Base-by-base conservation (phyloP, 1,140 invertebrate species). In the Ceratitis capitata region DNA sequence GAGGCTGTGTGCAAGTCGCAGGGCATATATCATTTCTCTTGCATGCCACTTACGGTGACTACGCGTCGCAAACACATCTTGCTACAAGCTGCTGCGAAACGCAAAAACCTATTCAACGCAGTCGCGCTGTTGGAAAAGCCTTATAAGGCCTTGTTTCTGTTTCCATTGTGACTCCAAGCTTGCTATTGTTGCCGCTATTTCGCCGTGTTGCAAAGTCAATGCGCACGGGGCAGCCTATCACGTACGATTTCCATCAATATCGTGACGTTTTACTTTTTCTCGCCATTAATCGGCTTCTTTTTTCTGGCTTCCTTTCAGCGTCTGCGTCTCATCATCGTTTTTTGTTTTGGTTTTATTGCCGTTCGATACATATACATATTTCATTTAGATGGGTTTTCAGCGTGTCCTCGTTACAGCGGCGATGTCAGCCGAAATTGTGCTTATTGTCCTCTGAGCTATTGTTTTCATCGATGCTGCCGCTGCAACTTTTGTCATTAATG, bases 161-260 rank as follows among this genome's bases (percentile, higher is more conserved):
- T 69, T 29, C 4, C 32, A 35, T 56, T 23, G 19, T 56, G 51
- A 56, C 10, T 56, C 19, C 26, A 23, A 10, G 19, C 69, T 45
- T 6, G 61, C 29, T 14, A 12, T 69, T 45, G 42, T 78, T 78
- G 35, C n/a, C n/a, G n/a, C n/a, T 23, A 26, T 61, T 29, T 61
- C n/a, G 39, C n/a, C n/a, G 4, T 83, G 45, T 53, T 53, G 82
- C 82, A 51, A 51, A 14, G 47, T 12, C 12, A 47, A 19, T n/a
- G n/a, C 12, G 42, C 35, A n/a, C 29, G 47, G n/a, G n/a, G 2
- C 83, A 61, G 83, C 83, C 85, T 86, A 82, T 86, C 85, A 86
- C 85, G 85, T 86, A 82, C 85, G 83, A 86, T 82, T 86, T 86
- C 74, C 85, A 86, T 86, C 85, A 86, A 86, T 86, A 86, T 86